Evolutionary conservation across 2,888 invertebrate genomes (phyloP).

Genomic region (Nephrocerus scutellatus): DNA sequence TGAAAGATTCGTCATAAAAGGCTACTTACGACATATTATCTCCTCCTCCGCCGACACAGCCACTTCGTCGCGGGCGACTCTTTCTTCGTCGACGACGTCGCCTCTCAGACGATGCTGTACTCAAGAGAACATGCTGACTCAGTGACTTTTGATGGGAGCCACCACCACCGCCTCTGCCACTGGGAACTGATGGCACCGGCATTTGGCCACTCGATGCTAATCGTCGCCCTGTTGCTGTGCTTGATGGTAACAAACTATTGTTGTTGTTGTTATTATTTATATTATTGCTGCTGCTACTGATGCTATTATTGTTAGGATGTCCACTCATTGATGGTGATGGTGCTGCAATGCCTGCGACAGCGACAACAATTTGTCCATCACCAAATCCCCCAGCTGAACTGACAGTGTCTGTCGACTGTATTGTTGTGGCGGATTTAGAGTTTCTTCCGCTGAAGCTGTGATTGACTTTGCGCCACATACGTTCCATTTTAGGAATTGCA

Average conservation of each 20-base stretch:
- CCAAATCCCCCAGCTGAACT: slow-evolving; percentile 45
- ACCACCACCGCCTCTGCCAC: slow-evolving; percentile 6
- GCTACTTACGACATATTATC: slow-evolving; percentile 43
- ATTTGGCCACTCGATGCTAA: slow-evolving; percentile 38
- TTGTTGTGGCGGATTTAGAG: slow-evolving; percentile 27
- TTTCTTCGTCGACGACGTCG: slow-evolving; percentile 42
- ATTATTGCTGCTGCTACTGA: slow-evolving; percentile 4
- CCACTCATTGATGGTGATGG: no score
- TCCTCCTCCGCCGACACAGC: slow-evolving; percentile 34
- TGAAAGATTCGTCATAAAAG: no score
- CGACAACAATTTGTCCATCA: slow-evolving; percentile 41
- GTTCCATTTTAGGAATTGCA: slow-evolving; percentile 35
- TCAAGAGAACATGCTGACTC: slow-evolving; percentile 44
- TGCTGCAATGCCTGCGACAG: slow-evolving; percentile 32
- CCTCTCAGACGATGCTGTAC: slow-evolving; percentile 45
- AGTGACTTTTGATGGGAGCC: slow-evolving; percentile 38
- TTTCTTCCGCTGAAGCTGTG: slow-evolving; percentile 42
- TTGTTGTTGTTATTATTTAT: slow-evolving; percentile 1
- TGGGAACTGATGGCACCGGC: slow-evolving; percentile 1
- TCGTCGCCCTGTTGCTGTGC: slow-evolving; percentile 43
- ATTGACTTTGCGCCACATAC: slow-evolving; percentile 49
- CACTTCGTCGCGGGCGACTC: slow-evolving; percentile 42
- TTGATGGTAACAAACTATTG: slow-evolving; percentile 28
- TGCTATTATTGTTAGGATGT: no score
- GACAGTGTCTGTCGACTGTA: slow-evolving; percentile 41